phyloP scores from a whole-genome alignment of 2,888 invertebrate species.

The Dendrolimus pini region DNA sequence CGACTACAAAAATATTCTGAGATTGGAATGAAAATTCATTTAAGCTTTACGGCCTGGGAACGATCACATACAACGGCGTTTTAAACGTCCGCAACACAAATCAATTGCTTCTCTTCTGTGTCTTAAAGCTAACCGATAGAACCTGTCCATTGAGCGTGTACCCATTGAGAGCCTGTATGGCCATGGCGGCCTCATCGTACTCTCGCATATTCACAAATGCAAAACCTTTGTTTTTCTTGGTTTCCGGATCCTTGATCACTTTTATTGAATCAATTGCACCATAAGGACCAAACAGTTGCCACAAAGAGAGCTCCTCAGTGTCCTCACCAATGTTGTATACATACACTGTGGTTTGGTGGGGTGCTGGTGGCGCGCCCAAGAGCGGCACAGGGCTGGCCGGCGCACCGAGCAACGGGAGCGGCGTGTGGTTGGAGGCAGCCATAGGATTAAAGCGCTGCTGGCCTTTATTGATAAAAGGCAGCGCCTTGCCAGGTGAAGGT shows the following conservation, averaged over 20 bases:
- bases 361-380: slow-evolving; percentile 49
- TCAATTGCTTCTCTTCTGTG: slow-evolving; percentile 72
- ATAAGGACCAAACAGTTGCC: slow-evolving; percentile 73
- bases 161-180: slow-evolving; percentile 72
- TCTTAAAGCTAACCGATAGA: slow-evolving; percentile 76
- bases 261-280: slow-evolving; percentile 74
- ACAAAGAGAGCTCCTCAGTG: slow-evolving; percentile 68
- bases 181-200: slow-evolving; percentile 73
- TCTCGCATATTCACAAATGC: slow-evolving; percentile 75
- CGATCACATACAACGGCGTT: slow-evolving; percentile 62
- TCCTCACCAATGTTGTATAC: slow-evolving; percentile 75
- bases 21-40: slow-evolving; percentile 73
- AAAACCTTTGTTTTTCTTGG: slow-evolving; percentile 74
- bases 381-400: slow-evolving; percentile 65
- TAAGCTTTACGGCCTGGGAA: slow-evolving; percentile 65
- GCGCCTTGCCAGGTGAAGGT: slow-evolving; percentile 69
- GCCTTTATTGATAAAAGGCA: slow-evolving; percentile 71
- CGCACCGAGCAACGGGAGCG: slow-evolving; percentile 61
- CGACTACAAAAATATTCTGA: slow-evolving; percentile 75
- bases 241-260: slow-evolving; percentile 73
- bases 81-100: slow-evolving; percentile 54
- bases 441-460: slow-evolving; percentile 71
- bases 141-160: slow-evolving; percentile 76
- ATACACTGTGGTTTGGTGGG: slow-evolving; percentile 71
- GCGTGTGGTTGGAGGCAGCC: slow-evolving; percentile 64